Base-by-base conservation (phyloP, 2,113 vertebrate species). In the Nycticebus coucang region DNA sequence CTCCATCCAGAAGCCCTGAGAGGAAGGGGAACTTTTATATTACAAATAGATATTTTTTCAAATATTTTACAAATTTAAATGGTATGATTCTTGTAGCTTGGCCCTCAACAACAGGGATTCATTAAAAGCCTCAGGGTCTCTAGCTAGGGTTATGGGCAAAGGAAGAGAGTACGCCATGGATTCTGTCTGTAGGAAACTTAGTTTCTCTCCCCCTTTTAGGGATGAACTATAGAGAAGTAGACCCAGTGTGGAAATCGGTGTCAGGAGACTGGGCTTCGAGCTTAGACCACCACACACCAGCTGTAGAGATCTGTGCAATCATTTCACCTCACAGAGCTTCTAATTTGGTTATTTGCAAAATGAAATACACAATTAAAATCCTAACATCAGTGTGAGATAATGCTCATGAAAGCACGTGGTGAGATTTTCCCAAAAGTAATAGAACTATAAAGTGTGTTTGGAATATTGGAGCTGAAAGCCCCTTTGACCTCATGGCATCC, bases 311-410 rank as follows among this genome's bases (percentile, higher is more conserved):
- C 21, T 10, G 59, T 7, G 75, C 2, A 13, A 14, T 22, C 26
- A 68, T 87, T 33, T 93, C 6, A 50, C n/a, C 11, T n/a, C 18
- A 83, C 80, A 26, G 11, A 88, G 55, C 15, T 75, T 87, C 59
- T 77, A 1, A 1, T 41, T 85, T 60, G 26, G 28, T 90, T 35
- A 81, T 87, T 81, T 87, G 5, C 28, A 62, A 89, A 83, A 72
- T 37, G 21, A 92, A 86, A 71, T 74, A 69, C 78, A 94, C 78
- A 94, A 92, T 74, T 68, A 33, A 80, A 80, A 80, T 37, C 3
- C 8, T 66, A 4, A 4, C 55, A 26, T 28, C 53, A 35, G 69
- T 41, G 28, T 13, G n/a, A 90, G 35, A 82, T 78, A 17, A 35
- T 24, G 35, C 3, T 30, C 12, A 28, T 41, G 53, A 80, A 78